These are phyloP conservation scores for Catostomus latipinnis DNA, from an alignment of 2,797 vertebrate species.

Conservation along the genomic window DNA sequence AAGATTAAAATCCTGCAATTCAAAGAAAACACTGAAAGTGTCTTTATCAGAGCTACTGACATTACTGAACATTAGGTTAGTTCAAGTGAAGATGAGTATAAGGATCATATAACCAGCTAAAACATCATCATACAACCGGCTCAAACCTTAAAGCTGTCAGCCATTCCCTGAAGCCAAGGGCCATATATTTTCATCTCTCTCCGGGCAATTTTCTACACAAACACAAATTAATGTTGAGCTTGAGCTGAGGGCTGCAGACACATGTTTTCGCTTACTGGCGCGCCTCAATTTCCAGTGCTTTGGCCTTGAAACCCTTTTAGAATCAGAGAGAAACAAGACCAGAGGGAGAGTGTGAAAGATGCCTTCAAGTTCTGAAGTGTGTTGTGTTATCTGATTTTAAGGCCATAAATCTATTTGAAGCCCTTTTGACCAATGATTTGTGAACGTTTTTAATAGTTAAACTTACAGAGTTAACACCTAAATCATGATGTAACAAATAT, in stretches of 20 bases:
- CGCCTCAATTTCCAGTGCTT: constrained; percentile 43
- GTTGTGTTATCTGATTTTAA: constrained; percentile 48
- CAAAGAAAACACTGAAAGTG: background rate
- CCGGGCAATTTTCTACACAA: constrained; percentile 57
- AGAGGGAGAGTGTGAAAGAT: constrained; percentile 41
- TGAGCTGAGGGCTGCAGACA: constrained; percentile 38
- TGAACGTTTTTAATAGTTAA: background rate
- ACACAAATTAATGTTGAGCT: constrained; percentile 56
- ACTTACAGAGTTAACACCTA: constrained; percentile 29
- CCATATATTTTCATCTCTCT: constrained; percentile 45
- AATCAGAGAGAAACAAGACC: constrained; percentile 40
- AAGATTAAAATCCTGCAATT: background rate
- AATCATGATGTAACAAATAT: constrained; percentile 29
- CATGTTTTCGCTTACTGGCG: constrained; percentile 52
- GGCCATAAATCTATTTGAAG: constrained; percentile 44
- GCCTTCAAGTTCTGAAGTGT: constrained; percentile 35
- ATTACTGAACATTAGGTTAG: background rate
- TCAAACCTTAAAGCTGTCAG: constrained; percentile 37
- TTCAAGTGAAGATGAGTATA: constrained; percentile 19
- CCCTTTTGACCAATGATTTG: constrained; percentile 35
- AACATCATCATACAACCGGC: constrained; percentile 8
- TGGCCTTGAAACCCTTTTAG: constrained; percentile 50
- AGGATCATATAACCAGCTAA: constrained; percentile 1
- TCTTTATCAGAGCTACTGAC: background rate
- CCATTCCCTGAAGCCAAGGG: constrained; percentile 27